Evolutionary conservation across 2,797 vertebrate genomes (phyloP).

Genomic region (Triplophysa bombifrons): DNA sequence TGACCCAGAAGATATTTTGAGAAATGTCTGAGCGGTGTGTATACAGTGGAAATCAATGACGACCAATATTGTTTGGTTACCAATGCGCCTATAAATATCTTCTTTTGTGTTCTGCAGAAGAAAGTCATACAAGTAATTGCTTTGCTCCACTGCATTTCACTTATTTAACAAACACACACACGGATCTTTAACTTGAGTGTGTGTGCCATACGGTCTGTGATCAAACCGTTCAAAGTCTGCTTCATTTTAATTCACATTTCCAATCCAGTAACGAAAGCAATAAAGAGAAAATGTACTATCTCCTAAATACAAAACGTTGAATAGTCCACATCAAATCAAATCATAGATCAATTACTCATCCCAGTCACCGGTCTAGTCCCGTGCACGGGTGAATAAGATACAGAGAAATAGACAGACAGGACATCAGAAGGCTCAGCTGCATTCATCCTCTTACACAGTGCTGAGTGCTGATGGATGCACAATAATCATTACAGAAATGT

Average conservation of each 20-base stretch:
- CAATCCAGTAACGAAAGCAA: neutral
- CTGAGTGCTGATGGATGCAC: conserved; percentile 59
- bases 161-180: neutral
- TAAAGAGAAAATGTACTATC: neutral
- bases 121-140: neutral
- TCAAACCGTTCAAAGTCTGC: neutral
- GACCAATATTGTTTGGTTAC: too few relatives aligned
- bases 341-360: conserved; percentile 27
- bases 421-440: conserved; percentile 71
- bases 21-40: too few relatives aligned
- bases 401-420: neutral
- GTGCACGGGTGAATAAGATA: neutral
- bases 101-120: too few relatives aligned
- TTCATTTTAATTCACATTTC: conserved; percentile 8
- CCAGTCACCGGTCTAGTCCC: neutral
- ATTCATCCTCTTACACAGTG: conserved; percentile 36
- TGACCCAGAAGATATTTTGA: too few relatives aligned
- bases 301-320: neutral
- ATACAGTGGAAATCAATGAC: too few relatives aligned
- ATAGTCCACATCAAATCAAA: conserved; percentile 5
- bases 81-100: too few relatives aligned
- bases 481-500: conserved; percentile 60
- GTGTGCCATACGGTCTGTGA: neutral
- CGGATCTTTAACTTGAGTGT: neutral
- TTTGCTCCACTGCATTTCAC: neutral